Evolutionary conservation across 1,140 invertebrate genomes (phyloP).

Genomic region (Hypsibius dujardini): DNA sequence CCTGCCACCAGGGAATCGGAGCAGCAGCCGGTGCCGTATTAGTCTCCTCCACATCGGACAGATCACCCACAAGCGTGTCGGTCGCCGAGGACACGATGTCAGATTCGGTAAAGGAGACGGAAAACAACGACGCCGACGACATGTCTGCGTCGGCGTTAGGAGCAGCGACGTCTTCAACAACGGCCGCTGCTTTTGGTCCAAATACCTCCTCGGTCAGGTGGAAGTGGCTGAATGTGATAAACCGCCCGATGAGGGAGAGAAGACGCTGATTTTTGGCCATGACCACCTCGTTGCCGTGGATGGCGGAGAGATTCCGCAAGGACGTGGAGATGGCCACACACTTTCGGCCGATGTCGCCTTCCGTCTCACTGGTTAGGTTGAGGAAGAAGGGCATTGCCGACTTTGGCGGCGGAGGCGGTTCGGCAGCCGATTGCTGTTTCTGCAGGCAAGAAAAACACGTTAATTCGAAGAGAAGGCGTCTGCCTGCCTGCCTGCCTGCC

Average conservation of each 20-base stretch:
- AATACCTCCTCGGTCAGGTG: not conserved
- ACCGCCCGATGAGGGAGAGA: conserved; percentile 67
- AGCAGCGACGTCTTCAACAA: conserved; percentile 25
- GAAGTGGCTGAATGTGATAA: conserved; percentile 32
- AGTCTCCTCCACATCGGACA: too few species aligned
- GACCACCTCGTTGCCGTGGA: conserved; percentile 83
- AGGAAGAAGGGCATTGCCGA: not conserved
- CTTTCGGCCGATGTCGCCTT: conserved; percentile 64
- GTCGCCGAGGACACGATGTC: not conserved
- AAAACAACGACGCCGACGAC: not conserved
- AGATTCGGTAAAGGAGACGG: too few species aligned
- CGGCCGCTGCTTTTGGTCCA: too few species aligned
- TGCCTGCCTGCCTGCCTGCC: too few species aligned
- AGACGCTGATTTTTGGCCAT: conserved; percentile 74
- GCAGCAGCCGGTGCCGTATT: too few species aligned
- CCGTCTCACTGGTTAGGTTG: conserved; percentile 53
- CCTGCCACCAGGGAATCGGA: conserved; percentile 64
- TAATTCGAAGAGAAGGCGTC: too few species aligned
- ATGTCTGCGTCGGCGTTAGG: conserved; percentile 27
- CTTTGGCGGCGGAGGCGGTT: too few species aligned
- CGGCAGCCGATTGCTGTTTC: too few species aligned
- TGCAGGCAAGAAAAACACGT: too few species aligned
- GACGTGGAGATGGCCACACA: conserved; percentile 77
- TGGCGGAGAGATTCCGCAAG: conserved; percentile 82
- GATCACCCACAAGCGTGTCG: conserved; percentile 28